These are phyloP conservation scores for Pholis gunnellus DNA, from an alignment of 2,113 vertebrate species.

Conservation along the genomic window DNA sequence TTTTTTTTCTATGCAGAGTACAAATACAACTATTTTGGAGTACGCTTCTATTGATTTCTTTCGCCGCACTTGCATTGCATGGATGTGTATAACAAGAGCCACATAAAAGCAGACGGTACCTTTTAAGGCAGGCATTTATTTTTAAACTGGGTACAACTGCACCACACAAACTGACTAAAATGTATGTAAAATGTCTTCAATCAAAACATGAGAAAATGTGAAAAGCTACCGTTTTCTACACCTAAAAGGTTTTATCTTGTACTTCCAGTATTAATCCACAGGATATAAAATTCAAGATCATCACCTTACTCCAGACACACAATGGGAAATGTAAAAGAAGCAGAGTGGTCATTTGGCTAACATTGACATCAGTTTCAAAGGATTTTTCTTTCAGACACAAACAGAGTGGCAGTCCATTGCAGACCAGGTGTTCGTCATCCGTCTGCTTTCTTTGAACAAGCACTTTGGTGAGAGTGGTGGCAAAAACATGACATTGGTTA, in stretches of 20 bases:
- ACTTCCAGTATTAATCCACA: conserved; percentile 84
- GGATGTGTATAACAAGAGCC: conserved; percentile 1
- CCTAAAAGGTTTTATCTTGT: conserved; percentile 70
- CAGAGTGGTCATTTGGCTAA: conserved; percentile 82
- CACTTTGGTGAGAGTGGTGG: conserved; percentile 87
- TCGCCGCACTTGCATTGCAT: background rate
- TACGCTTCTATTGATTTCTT: conserved; percentile 26
- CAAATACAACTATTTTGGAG: conserved; percentile 74
- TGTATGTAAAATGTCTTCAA: conserved; percentile 78
- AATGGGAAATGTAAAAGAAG: conserved; percentile 77
- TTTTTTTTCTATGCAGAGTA: conserved; percentile 50
- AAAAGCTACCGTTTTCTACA: conserved; percentile 77
- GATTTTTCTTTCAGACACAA: conserved; percentile 56
- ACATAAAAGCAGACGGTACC: conserved; percentile 58
- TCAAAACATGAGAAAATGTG: conserved; percentile 79
- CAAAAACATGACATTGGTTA: conserved; percentile 76
- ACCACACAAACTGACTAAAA: conserved; percentile 79
- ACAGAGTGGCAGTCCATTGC: conserved; percentile 60
- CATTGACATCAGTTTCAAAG: conserved; percentile 80
- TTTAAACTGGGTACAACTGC: conserved; percentile 83
- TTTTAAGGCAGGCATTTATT: conserved; percentile 93
- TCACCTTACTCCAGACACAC: conserved; percentile 71
- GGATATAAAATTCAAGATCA: conserved; percentile 75
- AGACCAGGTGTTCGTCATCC: conserved; percentile 67
- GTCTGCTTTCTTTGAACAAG: conserved; percentile 81